Conservation (phyloP, 2,888 invertebrate genomes). For the Erebia aethiops region DNA sequence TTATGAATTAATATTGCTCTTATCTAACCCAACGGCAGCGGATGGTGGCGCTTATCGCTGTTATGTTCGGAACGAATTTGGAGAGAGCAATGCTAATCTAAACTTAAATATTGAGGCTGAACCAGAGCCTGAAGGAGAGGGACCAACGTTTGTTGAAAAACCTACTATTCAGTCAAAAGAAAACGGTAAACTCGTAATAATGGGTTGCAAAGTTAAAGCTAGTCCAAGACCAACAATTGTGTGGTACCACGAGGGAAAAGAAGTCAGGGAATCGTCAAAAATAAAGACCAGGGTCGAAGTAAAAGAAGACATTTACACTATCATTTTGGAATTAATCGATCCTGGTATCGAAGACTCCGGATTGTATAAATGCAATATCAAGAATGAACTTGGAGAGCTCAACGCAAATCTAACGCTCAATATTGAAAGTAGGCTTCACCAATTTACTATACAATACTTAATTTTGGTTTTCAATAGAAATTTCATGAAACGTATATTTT, state of each 20-base stretch:
- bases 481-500: slow-evolving; percentile 12
- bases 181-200: slow-evolving; percentile 77
- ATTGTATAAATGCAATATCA: slow-evolving; percentile 98
- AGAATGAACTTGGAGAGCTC: slow-evolving; percentile 97
- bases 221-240: slow-evolving; percentile 78
- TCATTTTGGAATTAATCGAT: slow-evolving; percentile 93
- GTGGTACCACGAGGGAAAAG: slow-evolving; percentile 80
- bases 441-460: neutral
- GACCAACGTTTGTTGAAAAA: slow-evolving; percentile 96
- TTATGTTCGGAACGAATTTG: slow-evolving; percentile 96
- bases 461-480: neutral
- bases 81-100: slow-evolving; percentile 98
- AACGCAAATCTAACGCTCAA: slow-evolving; percentile 98
- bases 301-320: slow-evolving; percentile 91
- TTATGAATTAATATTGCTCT: slow-evolving; percentile 90
- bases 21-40: slow-evolving; percentile 79
- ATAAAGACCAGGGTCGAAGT: slow-evolving; percentile 91
- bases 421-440: slow-evolving; percentile 93
- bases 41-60: slow-evolving; percentile 88
- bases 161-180: slow-evolving; percentile 92
- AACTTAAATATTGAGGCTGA: slow-evolving; percentile 98
- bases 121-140: slow-evolving; percentile 95
- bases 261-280: slow-evolving; percentile 91
- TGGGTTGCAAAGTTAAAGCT: slow-evolving; percentile 80
- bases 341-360: slow-evolving; percentile 98